Evolutionary conservation across 2,888 invertebrate species (phyloP), one percentile per base, ranked within the genome.

Genomic region (Ophion obscuratus): DNA sequence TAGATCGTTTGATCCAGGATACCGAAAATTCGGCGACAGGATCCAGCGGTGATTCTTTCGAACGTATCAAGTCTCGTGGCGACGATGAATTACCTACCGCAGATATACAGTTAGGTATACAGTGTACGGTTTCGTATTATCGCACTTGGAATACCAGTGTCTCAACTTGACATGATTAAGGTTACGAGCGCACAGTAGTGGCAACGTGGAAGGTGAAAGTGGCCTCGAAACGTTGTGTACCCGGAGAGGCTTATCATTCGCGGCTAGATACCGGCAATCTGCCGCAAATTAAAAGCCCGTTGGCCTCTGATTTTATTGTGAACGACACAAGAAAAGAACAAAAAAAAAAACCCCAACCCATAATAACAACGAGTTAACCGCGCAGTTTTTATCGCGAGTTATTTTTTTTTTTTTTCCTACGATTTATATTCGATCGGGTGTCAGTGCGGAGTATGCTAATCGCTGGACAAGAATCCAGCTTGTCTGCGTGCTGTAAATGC

Each of bases 101-200:
- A 53, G 53, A 59, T 36, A 81, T 20, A 36, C 62, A 81, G 73
- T 77, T 83, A 68, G 68, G 81, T 36, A 44, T 47, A 31, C n/a
- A 44, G 17, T 20, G 31, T n/a, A n/a, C 31, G 62, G 61, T 53
- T 64, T 61, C 53, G 83, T 83, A 86, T 83, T 86, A 86, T 86
- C 86, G 86, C 81, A 78, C 81, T 81, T 83, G 83, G 78, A 83
- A 86, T 86, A 75, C 83, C 83, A 81, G 81, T 83, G 86, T 86
- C 83, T 83, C 83, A 74, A 86, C 81, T 86, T 83, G 83, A 81
- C 86, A 83, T 70, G 86, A 86, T 86, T 86, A 83, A 86, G 86
- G 86, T 83, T 81, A 86, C 83, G 83, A 86, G 81, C 76, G 66
- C 66, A 78, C 66, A 68, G 70, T 75, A 70, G 83, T 78, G 81